phyloP scores from a whole-genome alignment of 2,113 vertebrate genomes.

The Tapirus terrestris region DNA sequence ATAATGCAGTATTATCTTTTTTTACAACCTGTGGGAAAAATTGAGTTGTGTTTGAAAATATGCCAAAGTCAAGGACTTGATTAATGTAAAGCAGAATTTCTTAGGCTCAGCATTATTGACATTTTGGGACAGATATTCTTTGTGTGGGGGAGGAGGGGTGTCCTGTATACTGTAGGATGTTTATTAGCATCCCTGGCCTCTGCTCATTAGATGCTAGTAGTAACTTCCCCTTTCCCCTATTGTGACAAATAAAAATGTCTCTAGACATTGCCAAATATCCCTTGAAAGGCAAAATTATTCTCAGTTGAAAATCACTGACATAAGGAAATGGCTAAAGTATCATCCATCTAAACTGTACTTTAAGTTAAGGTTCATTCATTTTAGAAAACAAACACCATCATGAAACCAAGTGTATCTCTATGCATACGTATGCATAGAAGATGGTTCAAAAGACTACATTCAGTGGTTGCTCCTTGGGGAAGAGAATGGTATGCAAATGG shows the following conservation, averaged over 20 bases:
- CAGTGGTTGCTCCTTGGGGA: background rate
- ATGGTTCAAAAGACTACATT: background rate
- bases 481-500: background rate
- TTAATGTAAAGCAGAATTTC: background rate
- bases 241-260: background rate
- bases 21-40: background rate
- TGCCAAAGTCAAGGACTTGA: background rate
- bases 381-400: background rate
- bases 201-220: background rate
- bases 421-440: background rate
- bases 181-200: background rate
- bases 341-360: background rate
- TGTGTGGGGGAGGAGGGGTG: background rate
- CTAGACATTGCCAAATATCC: background rate
- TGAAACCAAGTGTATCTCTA: background rate
- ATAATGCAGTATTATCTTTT: background rate
- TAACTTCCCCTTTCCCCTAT: background rate
- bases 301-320: background rate
- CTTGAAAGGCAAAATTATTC: background rate
- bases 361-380: background rate
- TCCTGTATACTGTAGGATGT: background rate
- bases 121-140: background rate
- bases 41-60: background rate
- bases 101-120: background rate
- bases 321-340: background rate